Percentiles rank a stretch among this genome's conserved stretches.
Evolutionary conservation across 1,140 invertebrate species (phyloP).

Genomic region (Pseudomyrmex dendroicus): DNA sequence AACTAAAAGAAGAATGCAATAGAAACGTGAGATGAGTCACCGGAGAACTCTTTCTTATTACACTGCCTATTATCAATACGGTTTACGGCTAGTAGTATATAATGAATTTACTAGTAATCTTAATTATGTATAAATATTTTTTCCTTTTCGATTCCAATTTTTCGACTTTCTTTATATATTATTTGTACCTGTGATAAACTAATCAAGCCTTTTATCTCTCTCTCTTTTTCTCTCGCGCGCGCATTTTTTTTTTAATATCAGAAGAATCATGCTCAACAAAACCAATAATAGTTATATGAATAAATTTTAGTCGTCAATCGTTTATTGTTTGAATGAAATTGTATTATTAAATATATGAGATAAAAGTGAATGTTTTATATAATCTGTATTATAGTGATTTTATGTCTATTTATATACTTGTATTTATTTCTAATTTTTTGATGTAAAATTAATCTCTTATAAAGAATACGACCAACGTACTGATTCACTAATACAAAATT

Average conservation of each 20-base stretch:
- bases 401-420: conserved; percentile 83
- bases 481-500: conserved; percentile 82
- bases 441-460: conserved; percentile 78
- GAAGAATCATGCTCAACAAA: conserved; percentile 57
- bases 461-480: conserved; percentile 82
- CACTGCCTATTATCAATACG: conserved; percentile 75
- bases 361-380: conserved; percentile 82
- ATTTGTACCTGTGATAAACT: conserved; percentile 79
- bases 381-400: conserved; percentile 84
- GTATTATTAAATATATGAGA: conserved; percentile 65
- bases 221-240: conserved; percentile 15
- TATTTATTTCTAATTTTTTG: conserved; percentile 84
- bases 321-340: conserved; percentile 56
- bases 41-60: conserved; percentile 69
- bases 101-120: conserved; percentile 61
- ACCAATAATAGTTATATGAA: conserved; percentile 58
- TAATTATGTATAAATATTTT: conserved; percentile 63
- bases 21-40: conserved; percentile 62
- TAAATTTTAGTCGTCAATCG: conserved; percentile 59
- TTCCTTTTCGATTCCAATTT: conserved; percentile 56
- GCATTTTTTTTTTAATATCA: conserved; percentile 1
- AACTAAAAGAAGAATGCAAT: conserved; percentile 69
- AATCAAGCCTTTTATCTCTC: conserved; percentile 64
- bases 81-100: conserved; percentile 69
- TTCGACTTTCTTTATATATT: conserved; percentile 63